Percentiles rank a stretch among this genome's conserved stretches.
These are phyloP conservation scores for Cetoscarus ocellatus DNA, from an alignment of 2,797 vertebrate species.

Conservation along the genomic window DNA sequence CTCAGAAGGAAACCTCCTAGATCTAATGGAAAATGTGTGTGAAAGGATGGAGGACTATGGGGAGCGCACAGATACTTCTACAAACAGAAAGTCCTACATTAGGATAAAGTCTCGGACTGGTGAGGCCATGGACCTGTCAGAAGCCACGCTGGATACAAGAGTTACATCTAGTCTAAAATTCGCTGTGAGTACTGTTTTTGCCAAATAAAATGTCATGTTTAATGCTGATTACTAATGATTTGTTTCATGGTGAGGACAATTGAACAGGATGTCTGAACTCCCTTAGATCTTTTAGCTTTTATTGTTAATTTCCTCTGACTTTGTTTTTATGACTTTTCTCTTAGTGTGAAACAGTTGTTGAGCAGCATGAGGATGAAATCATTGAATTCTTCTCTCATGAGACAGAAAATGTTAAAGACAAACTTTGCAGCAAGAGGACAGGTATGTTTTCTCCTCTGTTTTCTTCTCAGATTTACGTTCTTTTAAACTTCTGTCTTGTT, in stretches of 20 bases:
- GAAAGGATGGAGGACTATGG: slow-evolving; percentile 96
- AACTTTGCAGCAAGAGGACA: slow-evolving; percentile 95
- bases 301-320: not conserved
- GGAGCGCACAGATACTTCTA: slow-evolving; percentile 85
- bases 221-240: not conserved
- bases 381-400: slow-evolving; percentile 95
- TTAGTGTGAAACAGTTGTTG: slow-evolving; percentile 96
- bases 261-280: not conserved
- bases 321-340: not conserved
- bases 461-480: no score
- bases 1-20: slow-evolving; percentile 94
- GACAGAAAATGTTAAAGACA: slow-evolving; percentile 94
- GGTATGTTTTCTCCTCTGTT: slow-evolving; percentile 77
- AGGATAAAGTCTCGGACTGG: slow-evolving; percentile 88
- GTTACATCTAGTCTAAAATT: slow-evolving; percentile 91
- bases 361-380: slow-evolving; percentile 96
- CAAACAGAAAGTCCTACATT: slow-evolving; percentile 88
- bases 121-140: slow-evolving; percentile 87
- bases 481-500: no score
- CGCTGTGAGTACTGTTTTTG: slow-evolving; percentile 82
- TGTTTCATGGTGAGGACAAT: no score
- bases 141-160: slow-evolving; percentile 89
- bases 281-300: not conserved
- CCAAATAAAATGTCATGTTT: not conserved
- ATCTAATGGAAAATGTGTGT: slow-evolving; percentile 93